These are phyloP conservation scores for Mungos mungo DNA, from an alignment of 2,113 vertebrate genomes.

Conservation along the genomic window DNA sequence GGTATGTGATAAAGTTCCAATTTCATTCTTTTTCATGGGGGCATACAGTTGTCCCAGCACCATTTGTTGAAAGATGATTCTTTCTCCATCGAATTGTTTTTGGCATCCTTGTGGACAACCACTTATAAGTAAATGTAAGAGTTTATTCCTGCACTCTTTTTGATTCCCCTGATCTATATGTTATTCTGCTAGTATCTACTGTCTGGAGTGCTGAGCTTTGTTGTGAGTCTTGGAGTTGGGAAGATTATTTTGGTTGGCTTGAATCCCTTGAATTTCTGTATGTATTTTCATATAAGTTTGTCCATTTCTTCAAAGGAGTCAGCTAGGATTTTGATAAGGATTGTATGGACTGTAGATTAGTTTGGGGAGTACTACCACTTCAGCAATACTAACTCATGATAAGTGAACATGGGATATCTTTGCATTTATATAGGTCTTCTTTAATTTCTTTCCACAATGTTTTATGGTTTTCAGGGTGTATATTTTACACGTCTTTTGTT, in stretches of 20 bases:
- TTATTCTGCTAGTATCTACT: neutral
- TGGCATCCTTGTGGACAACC: neutral
- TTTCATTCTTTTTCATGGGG: neutral
- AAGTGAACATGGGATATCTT: neutral
- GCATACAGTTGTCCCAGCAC: neutral
- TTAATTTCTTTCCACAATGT: constrained; percentile 6
- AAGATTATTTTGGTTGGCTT: neutral
- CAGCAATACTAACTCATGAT: neutral
- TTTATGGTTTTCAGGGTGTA: neutral
- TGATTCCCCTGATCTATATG: neutral
- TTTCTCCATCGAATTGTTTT: neutral
- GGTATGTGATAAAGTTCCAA: neutral
- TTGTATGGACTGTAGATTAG: neutral
- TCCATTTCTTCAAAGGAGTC: neutral
- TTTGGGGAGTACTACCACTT: neutral
- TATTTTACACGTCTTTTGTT: neutral
- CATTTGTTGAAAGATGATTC: neutral
- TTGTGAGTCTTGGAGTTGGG: neutral
- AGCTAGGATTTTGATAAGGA: neutral
- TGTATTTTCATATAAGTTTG: neutral
- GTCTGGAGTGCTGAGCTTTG: neutral
- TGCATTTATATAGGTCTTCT: neutral
- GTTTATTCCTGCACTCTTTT: neutral
- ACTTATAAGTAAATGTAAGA: neutral
- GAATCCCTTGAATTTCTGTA: neutral